Percentiles rank a stretch among this genome's conserved stretches.
Evolutionary conservation across 2,113 vertebrate genomes (phyloP).

Genomic region (Tachysurus fulvidraco): DNA sequence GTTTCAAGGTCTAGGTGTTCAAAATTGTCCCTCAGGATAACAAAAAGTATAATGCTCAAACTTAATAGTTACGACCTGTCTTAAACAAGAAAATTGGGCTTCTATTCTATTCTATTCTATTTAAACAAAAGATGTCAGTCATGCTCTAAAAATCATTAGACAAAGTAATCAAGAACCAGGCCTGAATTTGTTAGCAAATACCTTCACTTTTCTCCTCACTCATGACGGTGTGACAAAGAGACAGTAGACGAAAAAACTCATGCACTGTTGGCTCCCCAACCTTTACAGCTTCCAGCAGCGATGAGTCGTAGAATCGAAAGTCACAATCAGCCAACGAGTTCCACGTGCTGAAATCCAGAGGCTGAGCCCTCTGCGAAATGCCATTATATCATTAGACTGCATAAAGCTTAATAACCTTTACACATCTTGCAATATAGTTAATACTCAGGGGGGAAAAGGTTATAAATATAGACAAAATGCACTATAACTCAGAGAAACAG

Average conservation of each 20-base stretch:
- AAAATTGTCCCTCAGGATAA: background rate
- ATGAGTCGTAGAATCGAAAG: slow-evolving; percentile 87
- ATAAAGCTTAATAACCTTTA: background rate
- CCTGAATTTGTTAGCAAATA: slow-evolving; percentile 58
- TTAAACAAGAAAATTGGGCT: background rate
- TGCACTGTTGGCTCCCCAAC: slow-evolving; percentile 65
- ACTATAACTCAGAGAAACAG: background rate
- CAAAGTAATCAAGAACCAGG: too few species aligned
- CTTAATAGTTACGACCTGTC: background rate
- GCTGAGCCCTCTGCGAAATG: slow-evolving; percentile 67
- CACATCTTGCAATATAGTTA: background rate
- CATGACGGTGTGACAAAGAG: slow-evolving; percentile 94
- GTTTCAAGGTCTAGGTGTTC: background rate
- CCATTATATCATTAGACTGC: background rate
- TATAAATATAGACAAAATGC: background rate
- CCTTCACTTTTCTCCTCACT: slow-evolving; percentile 87
- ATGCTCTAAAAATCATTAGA: background rate
- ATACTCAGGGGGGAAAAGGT: background rate
- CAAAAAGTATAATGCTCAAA: background rate
- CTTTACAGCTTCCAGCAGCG: slow-evolving; percentile 80
- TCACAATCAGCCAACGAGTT: slow-evolving; percentile 84
- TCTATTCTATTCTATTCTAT: background rate
- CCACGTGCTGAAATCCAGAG: slow-evolving; percentile 84
- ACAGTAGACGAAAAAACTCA: slow-evolving; percentile 86
- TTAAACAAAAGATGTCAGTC: background rate